phyloP scores from a whole-genome alignment of 1,140 invertebrate genomes.

The Drosophila takahashii region DNA sequence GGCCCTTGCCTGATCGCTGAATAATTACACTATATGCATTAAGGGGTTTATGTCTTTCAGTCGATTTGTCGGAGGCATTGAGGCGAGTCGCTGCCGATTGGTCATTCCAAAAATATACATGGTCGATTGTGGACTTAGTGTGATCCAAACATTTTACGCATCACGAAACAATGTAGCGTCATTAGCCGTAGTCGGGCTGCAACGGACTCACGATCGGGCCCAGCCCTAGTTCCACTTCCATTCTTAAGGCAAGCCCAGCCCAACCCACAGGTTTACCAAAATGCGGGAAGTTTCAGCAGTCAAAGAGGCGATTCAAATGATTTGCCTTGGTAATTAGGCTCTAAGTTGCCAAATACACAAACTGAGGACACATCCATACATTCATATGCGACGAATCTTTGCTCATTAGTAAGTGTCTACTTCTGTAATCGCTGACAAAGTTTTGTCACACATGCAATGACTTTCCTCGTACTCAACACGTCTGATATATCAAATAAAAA shows the following conservation, averaged over 20 bases:
- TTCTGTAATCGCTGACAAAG: conserved; percentile 58
- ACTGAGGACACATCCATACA: not conserved
- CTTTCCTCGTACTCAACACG: conserved; percentile 74
- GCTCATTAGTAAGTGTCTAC: conserved; percentile 68
- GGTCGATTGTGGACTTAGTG: conserved; percentile 13
- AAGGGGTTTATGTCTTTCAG: conserved; percentile 4
- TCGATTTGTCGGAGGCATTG: conserved; percentile 56
- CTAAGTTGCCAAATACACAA: conserved; percentile 70
- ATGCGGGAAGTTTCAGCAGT: conserved; percentile 62
- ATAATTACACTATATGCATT: conserved; percentile 3
- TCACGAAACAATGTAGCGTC: conserved; percentile 75
- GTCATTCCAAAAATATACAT: conserved; percentile 36
- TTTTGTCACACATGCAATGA: conserved; percentile 72
- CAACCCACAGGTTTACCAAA: conserved; percentile 63
- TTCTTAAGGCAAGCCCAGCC: conserved; percentile 5
- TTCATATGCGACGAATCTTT: conserved; percentile 5
- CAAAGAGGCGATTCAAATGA: conserved; percentile 38
- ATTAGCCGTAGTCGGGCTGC: conserved; percentile 55
- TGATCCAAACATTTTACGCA: conserved; percentile 66
- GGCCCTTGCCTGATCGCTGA: conserved; percentile 38
- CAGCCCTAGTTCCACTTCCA: conserved; percentile 14
- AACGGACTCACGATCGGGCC: conserved; percentile 39
- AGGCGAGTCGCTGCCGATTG: conserved; percentile 56
- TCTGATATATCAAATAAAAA: conserved; percentile 37
- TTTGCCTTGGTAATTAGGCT: conserved; percentile 74